Base-by-base conservation (phyloP, 2,797 vertebrate genomes). In the Gallinago nigripennis region DNA sequence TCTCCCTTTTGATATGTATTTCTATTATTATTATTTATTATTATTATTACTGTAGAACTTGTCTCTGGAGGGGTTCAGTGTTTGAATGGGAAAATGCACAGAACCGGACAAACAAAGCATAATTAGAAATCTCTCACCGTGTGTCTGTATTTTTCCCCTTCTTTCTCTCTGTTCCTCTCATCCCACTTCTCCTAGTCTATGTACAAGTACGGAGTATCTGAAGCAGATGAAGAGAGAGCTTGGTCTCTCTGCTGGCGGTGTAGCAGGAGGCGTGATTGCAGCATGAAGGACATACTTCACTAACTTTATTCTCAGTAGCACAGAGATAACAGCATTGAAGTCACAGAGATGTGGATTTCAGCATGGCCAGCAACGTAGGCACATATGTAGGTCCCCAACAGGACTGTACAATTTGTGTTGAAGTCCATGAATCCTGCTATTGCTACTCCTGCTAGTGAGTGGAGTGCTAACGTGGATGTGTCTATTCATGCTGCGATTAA, bases 251-350 rank as follows among this genome's bases (percentile, higher is more conserved):
- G 60, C 64, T 90, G 56, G 33, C 18, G 50, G 35, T 12, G 19
- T 45, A 89, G 71, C 75, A 90, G 93, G 48, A 94, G 77, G 70
- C 82, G 46, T 71, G 48, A 72, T 45, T 86, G 75, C 88, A 68
- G 48, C 45, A 30, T 23, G 56, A 82, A 89, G 64, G 35, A 53
- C 19, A 6, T 23, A 82, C 66, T 84, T 88, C 33, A 19, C 53
- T 64, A 51, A 82, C 50, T 88, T 88, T 35, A 53, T 85, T 90
- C 45, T 57, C 64, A 35, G 53, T 45, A 56, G 20, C 46, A 18
- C 31, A 64, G 84, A 50, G 71, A 53, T 85, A 88, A 78, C 25
- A 80, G 56, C 78, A 50, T 10, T 82, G 92, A 90, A 93, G 53
- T 60, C 70, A 23, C 50, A 64, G n/a, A 10, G 31, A 20, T 64